Evolutionary conservation across 2,888 invertebrate species (phyloP).

Genomic region (Hyposoter didymator): DNA sequence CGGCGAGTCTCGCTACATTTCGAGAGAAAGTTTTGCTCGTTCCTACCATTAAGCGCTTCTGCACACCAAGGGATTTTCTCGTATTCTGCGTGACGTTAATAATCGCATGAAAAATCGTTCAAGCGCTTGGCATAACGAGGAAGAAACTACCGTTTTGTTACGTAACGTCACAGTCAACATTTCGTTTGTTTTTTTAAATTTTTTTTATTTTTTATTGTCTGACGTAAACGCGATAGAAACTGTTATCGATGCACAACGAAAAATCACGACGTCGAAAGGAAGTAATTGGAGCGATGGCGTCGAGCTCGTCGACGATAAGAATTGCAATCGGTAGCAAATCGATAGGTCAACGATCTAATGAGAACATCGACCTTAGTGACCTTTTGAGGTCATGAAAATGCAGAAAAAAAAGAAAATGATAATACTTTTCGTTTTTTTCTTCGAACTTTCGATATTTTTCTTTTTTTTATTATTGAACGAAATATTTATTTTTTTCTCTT

Average conservation of each 20-base stretch:
- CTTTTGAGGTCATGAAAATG: background rate
- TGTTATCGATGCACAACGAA: background rate
- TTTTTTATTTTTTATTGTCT: too few relatives aligned
- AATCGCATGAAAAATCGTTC: background rate
- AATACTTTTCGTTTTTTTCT: background rate
- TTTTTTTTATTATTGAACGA: background rate
- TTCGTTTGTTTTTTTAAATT: too few relatives aligned
- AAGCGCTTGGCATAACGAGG: background rate
- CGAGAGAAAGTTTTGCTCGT: conserved; percentile 39
- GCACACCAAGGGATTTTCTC: background rate
- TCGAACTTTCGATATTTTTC: background rate
- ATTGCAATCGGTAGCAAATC: background rate
- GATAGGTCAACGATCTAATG: background rate
- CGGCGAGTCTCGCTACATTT: background rate
- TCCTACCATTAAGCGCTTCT: conserved; percentile 16
- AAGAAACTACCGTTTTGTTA: background rate
- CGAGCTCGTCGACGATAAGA: conserved; percentile 14
- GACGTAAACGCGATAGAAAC: too few relatives aligned
- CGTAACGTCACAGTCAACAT: background rate
- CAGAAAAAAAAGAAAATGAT: background rate
- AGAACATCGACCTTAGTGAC: background rate
- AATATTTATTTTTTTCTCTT: background rate
- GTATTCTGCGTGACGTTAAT: background rate
- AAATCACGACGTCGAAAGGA: background rate
- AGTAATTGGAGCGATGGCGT: conserved; percentile 12